phyloP scores from a whole-genome alignment of 2,888 invertebrate genomes.

The Esperia sulphurella region DNA sequence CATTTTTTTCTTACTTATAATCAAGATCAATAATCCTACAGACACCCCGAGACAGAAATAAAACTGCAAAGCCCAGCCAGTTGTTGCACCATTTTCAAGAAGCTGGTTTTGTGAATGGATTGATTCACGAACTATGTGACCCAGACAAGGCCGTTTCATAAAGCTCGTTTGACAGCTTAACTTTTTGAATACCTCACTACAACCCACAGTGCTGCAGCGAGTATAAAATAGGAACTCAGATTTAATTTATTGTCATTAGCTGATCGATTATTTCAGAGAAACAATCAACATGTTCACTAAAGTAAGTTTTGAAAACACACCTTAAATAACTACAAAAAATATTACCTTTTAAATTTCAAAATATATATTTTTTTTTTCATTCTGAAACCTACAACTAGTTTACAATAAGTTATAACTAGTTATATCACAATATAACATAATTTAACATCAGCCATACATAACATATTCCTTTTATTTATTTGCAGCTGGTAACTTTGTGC shows the following conservation, averaged over 20 bases:
- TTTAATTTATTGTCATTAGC: constrained; percentile 18
- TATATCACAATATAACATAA: too few relatives aligned
- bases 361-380: too few relatives aligned
- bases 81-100: neutral
- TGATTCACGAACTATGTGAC: constrained; percentile 21
- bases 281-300: constrained; percentile 37
- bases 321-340: too few relatives aligned
- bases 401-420: too few relatives aligned
- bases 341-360: too few relatives aligned
- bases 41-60: neutral
- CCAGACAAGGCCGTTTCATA: constrained; percentile 20
- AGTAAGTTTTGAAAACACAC: constrained; percentile 25
- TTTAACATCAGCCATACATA: too few relatives aligned
- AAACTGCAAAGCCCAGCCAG: neutral
- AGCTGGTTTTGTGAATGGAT: constrained; percentile 15
- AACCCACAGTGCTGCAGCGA: neutral
- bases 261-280: constrained; percentile 22
- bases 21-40: neutral
- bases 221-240: neutral
- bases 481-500: constrained; percentile 33
- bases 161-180: constrained; percentile 25
- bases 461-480: constrained; percentile 5
- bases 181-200: constrained; percentile 14
- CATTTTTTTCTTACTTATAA: too few relatives aligned
- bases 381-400: too few relatives aligned